A percentile compares a stretch with the other conserved stretches of the same genome.
phyloP scores from a whole-genome alignment of 2,797 vertebrate genomes.

The Gymnopithys bicolor region DNA sequence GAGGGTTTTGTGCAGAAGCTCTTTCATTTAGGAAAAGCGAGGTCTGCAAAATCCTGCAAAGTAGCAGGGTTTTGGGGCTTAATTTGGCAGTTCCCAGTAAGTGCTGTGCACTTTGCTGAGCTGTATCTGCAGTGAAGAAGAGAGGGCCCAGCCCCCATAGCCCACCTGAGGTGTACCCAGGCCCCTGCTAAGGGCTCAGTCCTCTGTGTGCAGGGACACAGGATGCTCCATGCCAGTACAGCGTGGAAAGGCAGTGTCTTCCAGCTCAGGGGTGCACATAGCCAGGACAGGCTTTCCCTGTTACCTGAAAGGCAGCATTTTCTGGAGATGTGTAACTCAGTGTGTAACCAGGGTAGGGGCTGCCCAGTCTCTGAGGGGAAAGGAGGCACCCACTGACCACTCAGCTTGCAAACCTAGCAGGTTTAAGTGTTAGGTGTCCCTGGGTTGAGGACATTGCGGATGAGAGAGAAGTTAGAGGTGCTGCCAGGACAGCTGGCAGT shows the following conservation, averaged over 20 bases:
- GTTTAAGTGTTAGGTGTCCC: not conserved
- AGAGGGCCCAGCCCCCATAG: not conserved
- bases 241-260: not conserved
- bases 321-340: not conserved
- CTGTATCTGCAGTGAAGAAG: not conserved
- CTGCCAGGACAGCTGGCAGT: not conserved
- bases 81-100: not conserved
- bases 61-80: not conserved
- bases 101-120: not conserved
- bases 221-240: not conserved
- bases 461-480: not conserved
- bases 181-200: rapidly evolving
- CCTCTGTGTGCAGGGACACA: rapidly evolving
- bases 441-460: not conserved
- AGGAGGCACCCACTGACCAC: rapidly evolving
- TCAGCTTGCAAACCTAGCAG: not conserved
- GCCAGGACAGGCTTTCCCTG: not conserved
- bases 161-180: not conserved
- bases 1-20: constrained; percentile 17
- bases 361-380: not conserved
- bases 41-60: not conserved
- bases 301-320: not conserved
- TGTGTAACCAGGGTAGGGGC: not conserved
- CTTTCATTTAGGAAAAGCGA: not conserved
- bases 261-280: not conserved